Base-by-base conservation (phyloP, 2,797 vertebrate genomes). In the Macropodus opercularis region DNA sequence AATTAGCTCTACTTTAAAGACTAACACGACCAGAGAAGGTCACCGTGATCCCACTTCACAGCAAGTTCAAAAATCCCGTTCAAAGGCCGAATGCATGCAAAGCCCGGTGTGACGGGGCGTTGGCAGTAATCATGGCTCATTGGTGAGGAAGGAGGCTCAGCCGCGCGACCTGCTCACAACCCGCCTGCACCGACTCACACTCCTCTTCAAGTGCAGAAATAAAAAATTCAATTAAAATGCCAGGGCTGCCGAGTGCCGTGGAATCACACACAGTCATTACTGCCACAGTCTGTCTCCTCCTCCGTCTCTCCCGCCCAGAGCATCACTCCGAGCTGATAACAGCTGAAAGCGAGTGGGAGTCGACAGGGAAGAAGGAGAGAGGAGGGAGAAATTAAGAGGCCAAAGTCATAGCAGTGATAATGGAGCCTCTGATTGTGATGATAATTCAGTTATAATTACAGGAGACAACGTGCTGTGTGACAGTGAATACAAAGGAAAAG, bases 211-310 rank as follows among this genome's bases (percentile, higher is more conserved):
- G 60, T 24, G 52, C 43, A 69, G 75, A 69, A 82, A 85, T 79
- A 63, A 81, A 79, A 79, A 77, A 81, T 68, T 80, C 57, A 85
- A 81, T 85, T 85, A 82, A 74, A 85, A 70, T 76, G 68, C 63
- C 64, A 65, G 34, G 39, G 72, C 71, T 34, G 44, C 44, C 43
- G 65, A 76, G 57, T 57, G 69, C 52, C 1, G 48, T 31, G 55
- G 71, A 65, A 74, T 79, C 46, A 63, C 71, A 70, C 44, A 46
- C 81, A 77, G 81, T 85, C 70, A 85, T 87, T 82, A 79, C 63
- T 43, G 59, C 55, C 47, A 60, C 76, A 69, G 41, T 60, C 72
- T 81, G 65, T 72, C 23, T 52, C 65, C 47, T 41, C 39, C 19
- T 15, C 46, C 3, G n/a, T 65, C 27, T 49, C 17, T 51, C 40